phyloP scores from a whole-genome alignment of 1,140 invertebrate species.

The Camponotus floridanus region DNA sequence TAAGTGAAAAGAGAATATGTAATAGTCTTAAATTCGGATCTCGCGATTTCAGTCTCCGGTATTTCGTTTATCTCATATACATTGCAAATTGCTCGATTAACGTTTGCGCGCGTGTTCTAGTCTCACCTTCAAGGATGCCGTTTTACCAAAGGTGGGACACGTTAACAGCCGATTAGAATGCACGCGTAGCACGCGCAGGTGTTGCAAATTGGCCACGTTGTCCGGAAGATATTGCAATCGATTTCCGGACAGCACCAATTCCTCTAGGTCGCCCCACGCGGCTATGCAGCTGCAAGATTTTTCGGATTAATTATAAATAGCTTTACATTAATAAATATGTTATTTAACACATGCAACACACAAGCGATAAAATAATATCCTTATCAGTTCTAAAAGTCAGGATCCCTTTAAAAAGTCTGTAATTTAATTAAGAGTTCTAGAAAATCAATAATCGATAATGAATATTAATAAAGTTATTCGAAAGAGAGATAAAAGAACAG shows the following conservation, averaged over 20 bases:
- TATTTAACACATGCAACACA: not conserved
- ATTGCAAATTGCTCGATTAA: not conserved
- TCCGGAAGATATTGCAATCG: slow-evolving; percentile 92
- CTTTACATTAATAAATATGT: not conserved
- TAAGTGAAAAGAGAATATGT: not conserved
- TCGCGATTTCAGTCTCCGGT: not conserved
- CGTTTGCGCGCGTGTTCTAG: not conserved
- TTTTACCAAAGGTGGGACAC: slow-evolving; percentile 91
- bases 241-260: slow-evolving; percentile 94
- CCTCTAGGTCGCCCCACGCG: slow-evolving; percentile 92
- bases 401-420: not conserved
- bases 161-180: slow-evolving; percentile 93
- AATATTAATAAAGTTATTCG: not conserved
- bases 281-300: slow-evolving; percentile 87
- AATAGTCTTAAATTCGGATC: not conserved
- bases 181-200: slow-evolving; percentile 91
- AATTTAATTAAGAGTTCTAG: not conserved
- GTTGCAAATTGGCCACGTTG: slow-evolving; percentile 90
- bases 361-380: too few relatives aligned
- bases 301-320: slow-evolving; percentile 1
- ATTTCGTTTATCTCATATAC: not conserved
- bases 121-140: slow-evolving; percentile 89
- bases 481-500: not conserved
- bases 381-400: not conserved
- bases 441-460: not conserved